Base-by-base conservation (phyloP, 2,888 invertebrate genomes). In the Phragmatobia fuliginosa region DNA sequence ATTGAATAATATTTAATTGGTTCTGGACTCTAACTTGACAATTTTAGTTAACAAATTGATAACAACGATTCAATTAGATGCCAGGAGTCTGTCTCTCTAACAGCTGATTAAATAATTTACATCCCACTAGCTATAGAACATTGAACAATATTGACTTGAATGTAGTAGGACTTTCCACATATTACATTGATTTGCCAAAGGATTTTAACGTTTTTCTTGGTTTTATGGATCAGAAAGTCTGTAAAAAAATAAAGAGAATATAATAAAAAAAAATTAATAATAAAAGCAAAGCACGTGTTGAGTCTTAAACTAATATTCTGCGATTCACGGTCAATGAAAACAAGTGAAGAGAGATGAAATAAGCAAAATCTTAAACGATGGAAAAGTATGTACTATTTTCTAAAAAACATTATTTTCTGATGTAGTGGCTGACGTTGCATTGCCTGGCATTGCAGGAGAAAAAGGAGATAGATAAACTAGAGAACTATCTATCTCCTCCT, bases 1-100 rank as follows among this genome's bases (percentile, higher is more conserved):
- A 64, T 64, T 64, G 25, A 56, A 28, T 56, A 36, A 56, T 36
- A 56, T 56, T 56, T 36, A 25, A 36, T 64, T 64, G 18, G 25
- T 64, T n/a, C 18, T n/a, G 32, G 32, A 32, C 21, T n/a, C 5
- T 1, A 33, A n/a, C 7, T 52, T 64, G 33, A 32, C 33, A 33
- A 28, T 49, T 52, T 52, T 33, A 14, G 1, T 49, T 49, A n/a
- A 33, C 49, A 49, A 49, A 32, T 33, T 32, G 4, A 38, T 38
- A 16, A 1, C 25, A 62, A 31, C 7, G n/a, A 21, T 31, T 63
- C 14, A 63, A 21, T 45, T 45, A 28, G 52, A 8, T 28, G 14
- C n/a, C 10, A n/a, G 7, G n/a, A 2, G n/a, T 38, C 14, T 38
- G 38, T 38, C 38, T 38, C 38, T 4, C 38, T 14, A 38, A 14